These are phyloP conservation scores for Germaria angustata DNA, from an alignment of 2,888 invertebrate species.

Conservation along the genomic window DNA sequence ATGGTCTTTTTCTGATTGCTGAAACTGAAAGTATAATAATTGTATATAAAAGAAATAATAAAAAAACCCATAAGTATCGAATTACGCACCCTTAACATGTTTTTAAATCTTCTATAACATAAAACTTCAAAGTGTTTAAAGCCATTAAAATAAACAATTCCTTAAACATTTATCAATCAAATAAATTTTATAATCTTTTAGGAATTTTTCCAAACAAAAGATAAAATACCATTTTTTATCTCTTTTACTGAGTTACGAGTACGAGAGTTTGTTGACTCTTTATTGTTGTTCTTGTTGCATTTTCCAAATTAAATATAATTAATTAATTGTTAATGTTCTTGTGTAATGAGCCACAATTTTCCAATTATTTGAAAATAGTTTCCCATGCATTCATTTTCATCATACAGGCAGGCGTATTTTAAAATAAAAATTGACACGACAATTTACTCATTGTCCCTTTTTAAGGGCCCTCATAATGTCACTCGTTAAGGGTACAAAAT, in stretches of 20 bases:
- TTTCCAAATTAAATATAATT: slow-evolving; percentile 47
- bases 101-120: neutral
- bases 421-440: neutral
- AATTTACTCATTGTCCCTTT: neutral
- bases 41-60: too few species aligned
- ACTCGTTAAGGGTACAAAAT: neutral
- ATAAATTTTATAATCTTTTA: neutral
- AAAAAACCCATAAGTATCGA: too few species aligned
- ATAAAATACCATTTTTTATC: neutral
- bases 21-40: neutral
- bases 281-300: neutral
- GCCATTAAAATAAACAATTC: neutral
- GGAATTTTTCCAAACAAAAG: neutral
- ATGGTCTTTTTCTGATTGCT: neutral
- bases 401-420: neutral
- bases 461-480: slow-evolving; percentile 23
- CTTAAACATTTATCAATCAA: neutral
- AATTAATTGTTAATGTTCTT: slow-evolving; percentile 47
- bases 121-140: slow-evolving; percentile 5
- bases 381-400: slow-evolving; percentile 35
- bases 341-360: slow-evolving; percentile 48
- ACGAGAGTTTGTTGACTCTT: slow-evolving; percentile 49
- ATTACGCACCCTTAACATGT: neutral
- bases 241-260: neutral
- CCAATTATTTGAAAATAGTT: slow-evolving; percentile 36